These are phyloP conservation scores for Lacerta viridis DNA, from an alignment of 2,797 vertebrate species.

Conservation along the genomic window DNA sequence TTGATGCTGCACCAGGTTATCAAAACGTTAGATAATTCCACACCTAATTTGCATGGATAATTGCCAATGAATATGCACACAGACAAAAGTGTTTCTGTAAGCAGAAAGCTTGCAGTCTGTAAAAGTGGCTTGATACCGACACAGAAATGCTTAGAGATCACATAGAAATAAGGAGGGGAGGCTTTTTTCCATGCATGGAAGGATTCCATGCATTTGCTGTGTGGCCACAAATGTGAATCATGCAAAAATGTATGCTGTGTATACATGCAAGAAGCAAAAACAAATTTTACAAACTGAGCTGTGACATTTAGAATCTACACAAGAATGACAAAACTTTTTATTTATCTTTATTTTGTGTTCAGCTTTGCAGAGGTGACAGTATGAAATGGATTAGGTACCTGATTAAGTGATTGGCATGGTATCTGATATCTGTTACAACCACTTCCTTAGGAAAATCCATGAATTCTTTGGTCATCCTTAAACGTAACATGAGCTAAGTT, in stretches of 20 bases:
- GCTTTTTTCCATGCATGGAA: background rate
- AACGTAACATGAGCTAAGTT: slow-evolving; percentile 7
- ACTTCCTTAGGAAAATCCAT: background rate
- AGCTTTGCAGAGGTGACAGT: background rate
- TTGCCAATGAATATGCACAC: slow-evolving; percentile 14
- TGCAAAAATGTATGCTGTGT: background rate
- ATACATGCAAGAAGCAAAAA: background rate
- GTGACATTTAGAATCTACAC: background rate
- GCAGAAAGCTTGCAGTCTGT: background rate
- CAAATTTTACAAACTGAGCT: background rate
- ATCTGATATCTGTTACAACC: background rate
- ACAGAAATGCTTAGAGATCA: slow-evolving; percentile 6
- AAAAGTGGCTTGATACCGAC: slow-evolving; percentile 21
- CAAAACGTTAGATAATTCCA: slow-evolving; percentile 60
- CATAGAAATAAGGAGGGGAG: slow-evolving; percentile 5
- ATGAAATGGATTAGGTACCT: slow-evolving; percentile 32
- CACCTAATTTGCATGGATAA: slow-evolving; percentile 48
- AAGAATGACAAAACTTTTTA: background rate
- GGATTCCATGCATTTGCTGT: background rate
- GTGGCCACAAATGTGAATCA: background rate
- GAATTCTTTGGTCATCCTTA: slow-evolving; percentile 2
- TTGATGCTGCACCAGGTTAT: slow-evolving; percentile 21
- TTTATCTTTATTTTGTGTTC: background rate
- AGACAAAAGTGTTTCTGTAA: slow-evolving; percentile 28
- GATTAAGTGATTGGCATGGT: slow-evolving; percentile 27